These are phyloP conservation scores for Morinoia aosen DNA, from an alignment of 2,888 invertebrate genomes.

Conservation along the genomic window DNA sequence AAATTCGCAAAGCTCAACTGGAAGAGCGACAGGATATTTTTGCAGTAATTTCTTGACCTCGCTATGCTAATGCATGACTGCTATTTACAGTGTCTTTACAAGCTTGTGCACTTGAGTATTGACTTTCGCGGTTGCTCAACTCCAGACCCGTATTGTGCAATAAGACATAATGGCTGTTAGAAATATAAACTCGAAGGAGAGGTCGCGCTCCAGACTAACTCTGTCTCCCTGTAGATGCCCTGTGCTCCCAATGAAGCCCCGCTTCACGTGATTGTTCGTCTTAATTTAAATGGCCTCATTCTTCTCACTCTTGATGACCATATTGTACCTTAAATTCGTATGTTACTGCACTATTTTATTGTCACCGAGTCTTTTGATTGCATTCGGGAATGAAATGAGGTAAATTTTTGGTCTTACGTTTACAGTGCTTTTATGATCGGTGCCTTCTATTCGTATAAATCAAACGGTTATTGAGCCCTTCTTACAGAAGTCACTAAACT, in stretches of 20 bases:
- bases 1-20: background rate
- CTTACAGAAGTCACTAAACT: background rate
- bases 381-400: background rate
- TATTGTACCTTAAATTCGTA: background rate
- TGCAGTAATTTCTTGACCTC: background rate
- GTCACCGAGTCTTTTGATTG: background rate
- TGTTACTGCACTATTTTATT: background rate
- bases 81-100: background rate
- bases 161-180: background rate
- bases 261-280: background rate
- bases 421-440: background rate
- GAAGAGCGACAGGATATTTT: background rate
- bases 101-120: background rate
- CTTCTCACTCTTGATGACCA: background rate
- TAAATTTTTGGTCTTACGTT: background rate
- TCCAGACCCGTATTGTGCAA: slow-evolving; percentile 3
- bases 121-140: background rate
- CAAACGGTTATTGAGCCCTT: slow-evolving; percentile 10
- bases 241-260: no score
- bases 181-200: background rate
- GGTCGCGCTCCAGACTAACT: background rate
- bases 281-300: background rate
- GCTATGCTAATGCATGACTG: background rate
- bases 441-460: background rate
- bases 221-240: background rate